Base-by-base conservation (phyloP, 2,888 invertebrate genomes). In the Epistrophe grossulariae region DNA sequence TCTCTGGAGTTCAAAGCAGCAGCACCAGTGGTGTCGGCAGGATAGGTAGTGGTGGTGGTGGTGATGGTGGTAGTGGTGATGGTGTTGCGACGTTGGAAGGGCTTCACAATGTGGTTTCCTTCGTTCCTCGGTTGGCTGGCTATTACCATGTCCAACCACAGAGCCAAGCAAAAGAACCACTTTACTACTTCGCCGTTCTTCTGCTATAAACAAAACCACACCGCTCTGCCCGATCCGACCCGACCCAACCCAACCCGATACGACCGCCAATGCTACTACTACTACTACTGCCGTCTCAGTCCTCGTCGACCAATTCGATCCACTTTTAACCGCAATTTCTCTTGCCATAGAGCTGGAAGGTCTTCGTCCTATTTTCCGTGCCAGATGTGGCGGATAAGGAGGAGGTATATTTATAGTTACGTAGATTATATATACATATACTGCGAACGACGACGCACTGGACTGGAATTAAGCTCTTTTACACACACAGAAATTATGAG, bases 161-260 rank as follows among this genome's bases (percentile, higher is more conserved):
- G 79, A 87, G 66, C 82, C 83, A 87, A 87, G 83, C 74, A 82
- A 87, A 83, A 83, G 87, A 87, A 87, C 83, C 83, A 87, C 87
- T 83, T 83, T 74, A 79, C 76, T 84, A 48, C 52, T 57, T 68
- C 80, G 43, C 57, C 59, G 71, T 72, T 52, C 52, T 62, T 52
- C 70, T 35, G 11, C 68, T 43, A 64, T 48, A 74, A 59, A 57
- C 68, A 68, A 62, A 68, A 82, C 72, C 62, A 45, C 50, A 78
- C 43, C 24, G 4, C 38, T 13, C 2, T 15, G 15, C 6, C 11
- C 59, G 0, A 17, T 7, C 38, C 5, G 19, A 15, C 15, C 38
- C 8, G 0, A 24, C 4, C 19, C 7, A 1, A 15, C 15, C 40
- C 9, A 11, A 4, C 48, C 45, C 15, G 4, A 35, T 59, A 9